Evolutionary conservation across 2,113 vertebrate genomes (phyloP), one percentile per base, ranked within the genome.

Genomic region (Excalfactoria chinensis): DNA sequence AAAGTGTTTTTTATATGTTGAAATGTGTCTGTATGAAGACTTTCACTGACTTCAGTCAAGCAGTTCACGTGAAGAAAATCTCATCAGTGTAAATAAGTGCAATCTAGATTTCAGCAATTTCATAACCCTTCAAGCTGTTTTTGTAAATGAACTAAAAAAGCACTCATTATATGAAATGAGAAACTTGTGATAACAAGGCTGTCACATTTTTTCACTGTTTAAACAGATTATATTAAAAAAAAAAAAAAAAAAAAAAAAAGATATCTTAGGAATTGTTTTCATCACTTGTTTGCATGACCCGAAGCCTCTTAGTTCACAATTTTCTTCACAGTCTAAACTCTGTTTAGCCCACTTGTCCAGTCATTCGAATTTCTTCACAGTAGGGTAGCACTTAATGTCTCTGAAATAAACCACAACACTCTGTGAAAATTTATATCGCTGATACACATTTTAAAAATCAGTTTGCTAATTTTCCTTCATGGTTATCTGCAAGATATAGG

Each of bases 171-270:
- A 40, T 46, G 68, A 89, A 86, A 20, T 90, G 55, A 86, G 41
- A 95, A 40, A 73, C 59, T 96, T 16, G 2, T 58, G 91, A 94
- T 72, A 89, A 86, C 43, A 88, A 30, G 12, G 23, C 70, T 82
- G 46, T 95, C 91, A 77, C 66, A 93, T 43, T 83, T 87, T 32
- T 90, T 28, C 63, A 41, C 32, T 95, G 64, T 86, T 95, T 96
- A 93, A 97, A 94, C 44, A 60, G 53, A 90, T 96, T 92, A 92
- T 64, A 89, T 88, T 90, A n/a, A n/a, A 32, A 89, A 60, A 49
- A 28, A 11, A 68, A n/a, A n/a, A n/a, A n/a, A n/a, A n/a, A n/a
- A n/a, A n/a, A n/a, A n/a, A n/a, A n/a, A 83, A 7, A 7, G 3
- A 84, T 91, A 75, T 46, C 58, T 88, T 67, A 87, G 32, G 78